Percentiles rank a stretch among this genome's conserved stretches.
Evolutionary conservation across 2,797 vertebrate species (phyloP).

Genomic region (Mastacembelus armatus): DNA sequence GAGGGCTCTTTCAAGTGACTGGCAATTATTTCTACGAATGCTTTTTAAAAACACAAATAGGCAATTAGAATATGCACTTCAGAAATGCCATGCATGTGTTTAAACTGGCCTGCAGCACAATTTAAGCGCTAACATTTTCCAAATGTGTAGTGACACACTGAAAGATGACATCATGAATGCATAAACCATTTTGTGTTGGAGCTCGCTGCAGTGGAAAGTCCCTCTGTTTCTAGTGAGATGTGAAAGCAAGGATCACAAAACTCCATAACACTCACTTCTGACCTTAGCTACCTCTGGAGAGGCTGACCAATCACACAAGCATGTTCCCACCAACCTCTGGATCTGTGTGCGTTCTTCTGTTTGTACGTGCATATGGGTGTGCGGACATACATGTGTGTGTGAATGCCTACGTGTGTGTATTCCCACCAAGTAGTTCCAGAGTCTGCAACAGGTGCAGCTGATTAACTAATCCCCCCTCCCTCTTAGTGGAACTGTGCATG

Average conservation of each 20-base stretch:
- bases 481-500: slow-evolving; percentile 68
- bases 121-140: slow-evolving; percentile 70
- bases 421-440: slow-evolving; percentile 61
- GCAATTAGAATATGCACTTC: slow-evolving; percentile 25
- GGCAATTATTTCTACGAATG: slow-evolving; percentile 12
- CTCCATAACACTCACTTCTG: slow-evolving; percentile 41
- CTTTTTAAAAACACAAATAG: slow-evolving; percentile 21
- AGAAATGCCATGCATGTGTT: slow-evolving; percentile 54
- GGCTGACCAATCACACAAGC: slow-evolving; percentile 54
- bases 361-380: slow-evolving; percentile 6
- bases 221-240: slow-evolving; percentile 66
- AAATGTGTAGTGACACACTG: slow-evolving; percentile 72
- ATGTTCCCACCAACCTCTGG: slow-evolving; percentile 62
- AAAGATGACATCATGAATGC: slow-evolving; percentile 76
- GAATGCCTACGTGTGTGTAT: slow-evolving; percentile 20
- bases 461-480: slow-evolving; percentile 72
- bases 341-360: not conserved
- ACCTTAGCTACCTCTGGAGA: slow-evolving; percentile 64
- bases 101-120: slow-evolving; percentile 37
- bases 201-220: slow-evolving; percentile 71
- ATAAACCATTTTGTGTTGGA: slow-evolving; percentile 65
- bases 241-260: slow-evolving; percentile 55
- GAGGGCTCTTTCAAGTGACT: not conserved
- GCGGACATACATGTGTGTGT: not conserved
- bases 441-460: slow-evolving; percentile 78